Evolutionary conservation across 2,113 vertebrate species (phyloP), one percentile per base, ranked within the genome.

Genomic region (Ibidorhyncha struthersii): DNA sequence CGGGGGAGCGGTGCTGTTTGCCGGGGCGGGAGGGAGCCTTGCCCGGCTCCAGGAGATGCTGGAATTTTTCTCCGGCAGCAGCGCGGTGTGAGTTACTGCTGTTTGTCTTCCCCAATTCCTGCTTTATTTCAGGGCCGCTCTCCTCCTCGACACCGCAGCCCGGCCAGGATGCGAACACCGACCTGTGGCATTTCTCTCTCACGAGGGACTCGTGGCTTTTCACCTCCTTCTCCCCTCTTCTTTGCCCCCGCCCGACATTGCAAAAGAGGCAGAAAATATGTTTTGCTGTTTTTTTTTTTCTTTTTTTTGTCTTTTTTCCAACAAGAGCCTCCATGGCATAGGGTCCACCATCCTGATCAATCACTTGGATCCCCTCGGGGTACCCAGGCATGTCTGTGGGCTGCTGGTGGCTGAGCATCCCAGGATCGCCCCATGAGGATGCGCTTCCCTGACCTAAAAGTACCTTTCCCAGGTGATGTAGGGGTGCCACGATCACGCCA

Each of bases 91-190:
- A 95, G 10, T 85, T 93, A 90, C 73, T 91, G 91, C 62, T 82
- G 70, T 94, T 95, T 93, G 73, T 86, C 45, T 91, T 95, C 86
- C 43, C 49, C 38, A 52, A 71, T 47, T 40, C 52, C 83, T 91
- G 84, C n/a, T 82, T 89, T 87, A 66, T 90, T 90, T 90, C 70
- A 76, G 52, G 29, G 40, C 56, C 2, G 3, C 53, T 47, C 47
- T 88, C 47, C 30, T 81, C 30, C 74, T 69, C 22, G n/a, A 10
- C 34, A 53, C 66, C 9, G 41, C 82, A 72, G 78, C 49, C 62
- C 1, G 5, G 38, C 26, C 47, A 11, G 83, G 81, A 62, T 66
- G 52, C 3, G 3, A 76, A 59, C 1, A 1, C 47, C 1, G 0
- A 40, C 70, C 56, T 62, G 79, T 49, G 66, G 34, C 47, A n/a